A percentile compares a stretch with the other conserved stretches of the same genome.
Conservation (phyloP, 1,140 invertebrate genomes). For the Andricus grossulariae region DNA sequence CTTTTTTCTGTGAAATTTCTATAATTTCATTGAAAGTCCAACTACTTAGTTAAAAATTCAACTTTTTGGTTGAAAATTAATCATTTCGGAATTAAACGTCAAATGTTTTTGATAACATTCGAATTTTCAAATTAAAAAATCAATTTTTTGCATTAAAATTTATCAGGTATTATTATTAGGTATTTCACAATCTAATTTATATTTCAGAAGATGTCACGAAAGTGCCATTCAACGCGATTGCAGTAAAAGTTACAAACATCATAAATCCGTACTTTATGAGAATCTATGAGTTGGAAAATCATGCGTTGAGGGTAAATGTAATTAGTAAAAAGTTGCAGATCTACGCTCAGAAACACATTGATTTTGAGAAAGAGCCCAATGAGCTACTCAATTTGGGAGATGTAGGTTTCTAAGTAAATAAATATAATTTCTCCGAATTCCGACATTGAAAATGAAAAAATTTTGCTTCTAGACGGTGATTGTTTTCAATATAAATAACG, state of each 20-base stretch:
- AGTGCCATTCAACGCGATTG: constrained; percentile 49
- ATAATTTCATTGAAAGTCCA: too few relatives aligned
- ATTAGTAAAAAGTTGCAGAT: constrained; percentile 43
- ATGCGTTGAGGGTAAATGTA: constrained; percentile 32
- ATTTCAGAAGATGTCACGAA: not conserved
- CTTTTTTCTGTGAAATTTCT: too few relatives aligned
- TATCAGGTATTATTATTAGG: too few relatives aligned
- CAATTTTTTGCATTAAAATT: too few relatives aligned
- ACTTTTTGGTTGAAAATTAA: too few relatives aligned
- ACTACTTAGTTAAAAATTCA: too few relatives aligned
- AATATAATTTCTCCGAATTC: not conserved
- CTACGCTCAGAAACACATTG: constrained; percentile 36
- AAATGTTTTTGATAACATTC: too few relatives aligned
- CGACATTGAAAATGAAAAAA: not conserved
- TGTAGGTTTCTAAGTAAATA: constrained; percentile 45
- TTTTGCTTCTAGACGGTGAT: constrained; percentile 48
- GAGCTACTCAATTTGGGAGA: constrained; percentile 46
- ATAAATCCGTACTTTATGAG: constrained; percentile 57
- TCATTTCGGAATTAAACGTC: too few relatives aligned
- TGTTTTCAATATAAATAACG: constrained; percentile 38
- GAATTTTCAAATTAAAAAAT: too few relatives aligned
- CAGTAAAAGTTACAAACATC: constrained; percentile 60
- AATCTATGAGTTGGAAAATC: constrained; percentile 41
- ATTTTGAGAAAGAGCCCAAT: not conserved
- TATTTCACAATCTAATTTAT: not conserved